Base-by-base conservation (phyloP, 2,888 invertebrate genomes). In the Colletes collaris region DNA sequence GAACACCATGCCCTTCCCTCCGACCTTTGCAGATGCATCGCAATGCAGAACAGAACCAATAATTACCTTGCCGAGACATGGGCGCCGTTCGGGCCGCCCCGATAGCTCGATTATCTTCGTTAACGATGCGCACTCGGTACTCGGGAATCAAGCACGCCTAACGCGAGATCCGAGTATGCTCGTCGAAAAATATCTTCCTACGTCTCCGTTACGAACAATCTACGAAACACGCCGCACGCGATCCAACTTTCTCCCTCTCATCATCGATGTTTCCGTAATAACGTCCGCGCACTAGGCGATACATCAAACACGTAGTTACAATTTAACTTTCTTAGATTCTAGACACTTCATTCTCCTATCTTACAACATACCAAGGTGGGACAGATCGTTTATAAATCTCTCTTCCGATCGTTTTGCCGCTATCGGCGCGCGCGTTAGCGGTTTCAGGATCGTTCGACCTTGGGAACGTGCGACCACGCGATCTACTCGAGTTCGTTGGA, bases 11-110 rank as follows among this genome's bases (percentile, higher is more conserved):
- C 65, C 68, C 60, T 65, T 67, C 53, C 44, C 68, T 52, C 60
- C 72, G 71, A 67, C 82, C 82, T 82, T 77, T 62, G 67, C 74
- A 71, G 73, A 76, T 68, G 78, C 73, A 78, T 78, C 81, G 75
- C 77, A 78, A 77, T 72, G 58, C 37, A 56, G 71, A 56, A 65
- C 75, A 81, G 64, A 81, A 73, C 78, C 81, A 69, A 78, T 80
- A 83, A 84, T 84, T 84, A 83, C 67, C 62, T 73, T 59, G 74
- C 16, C 81, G 56, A 65, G 58, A 55, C 72, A 53, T 55, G 59
- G 49, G 66, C 64, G 73, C 76, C 81, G 71, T 50, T 55, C 65
- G 62, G 66, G 76, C 76, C 72, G 81, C 84, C 79, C 52, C 75
- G 64, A 71, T 64, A 55, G 71, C 37, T 55, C 63, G 64, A 74